These are phyloP conservation scores for Dipodomys spectabilis DNA, from an alignment of 2,113 vertebrate genomes.

Conservation along the genomic window DNA sequence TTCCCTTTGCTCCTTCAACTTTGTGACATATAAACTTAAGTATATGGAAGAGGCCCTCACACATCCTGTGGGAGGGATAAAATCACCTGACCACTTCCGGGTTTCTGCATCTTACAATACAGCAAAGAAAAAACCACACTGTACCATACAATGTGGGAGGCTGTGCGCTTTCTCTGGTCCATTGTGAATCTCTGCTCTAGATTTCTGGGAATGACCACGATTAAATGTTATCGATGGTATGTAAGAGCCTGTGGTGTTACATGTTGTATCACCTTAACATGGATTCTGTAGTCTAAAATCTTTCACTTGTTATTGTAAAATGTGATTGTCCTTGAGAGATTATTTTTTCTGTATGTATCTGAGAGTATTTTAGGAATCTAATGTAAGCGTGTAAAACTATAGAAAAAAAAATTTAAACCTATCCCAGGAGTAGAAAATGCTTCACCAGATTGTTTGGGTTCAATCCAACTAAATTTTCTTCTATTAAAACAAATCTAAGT, in stretches of 20 bases:
- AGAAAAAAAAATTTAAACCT: conserved; percentile 67
- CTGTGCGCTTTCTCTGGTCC: background rate
- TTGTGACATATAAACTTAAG: background rate
- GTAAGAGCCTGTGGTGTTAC: conserved; percentile 54
- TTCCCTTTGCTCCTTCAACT: background rate
- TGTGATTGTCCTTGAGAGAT: conserved; percentile 78
- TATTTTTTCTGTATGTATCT: conserved; percentile 85
- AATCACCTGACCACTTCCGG: background rate
- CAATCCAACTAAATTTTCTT: conserved; percentile 66
- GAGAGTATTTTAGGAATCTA: conserved; percentile 83
- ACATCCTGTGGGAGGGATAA: conserved; percentile 8
- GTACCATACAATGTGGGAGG: background rate
- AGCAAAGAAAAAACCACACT: background rate
- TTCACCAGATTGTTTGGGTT: conserved; percentile 55
- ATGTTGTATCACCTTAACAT: conserved; percentile 65
- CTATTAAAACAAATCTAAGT: conserved; percentile 57
- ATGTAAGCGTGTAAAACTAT: conserved; percentile 82
- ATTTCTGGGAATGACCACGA: conserved; percentile 30
- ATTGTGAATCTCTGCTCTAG: background rate
- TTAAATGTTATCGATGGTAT: conserved; percentile 63
- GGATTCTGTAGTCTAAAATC: conserved; percentile 57
- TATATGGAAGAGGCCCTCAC: background rate
- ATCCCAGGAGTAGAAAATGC: conserved; percentile 67
- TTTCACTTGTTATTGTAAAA: conserved; percentile 81
- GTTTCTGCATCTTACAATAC: background rate